Conservation (phyloP, 23 tunicate genomes). For the Phallusia fumigata region DNA sequence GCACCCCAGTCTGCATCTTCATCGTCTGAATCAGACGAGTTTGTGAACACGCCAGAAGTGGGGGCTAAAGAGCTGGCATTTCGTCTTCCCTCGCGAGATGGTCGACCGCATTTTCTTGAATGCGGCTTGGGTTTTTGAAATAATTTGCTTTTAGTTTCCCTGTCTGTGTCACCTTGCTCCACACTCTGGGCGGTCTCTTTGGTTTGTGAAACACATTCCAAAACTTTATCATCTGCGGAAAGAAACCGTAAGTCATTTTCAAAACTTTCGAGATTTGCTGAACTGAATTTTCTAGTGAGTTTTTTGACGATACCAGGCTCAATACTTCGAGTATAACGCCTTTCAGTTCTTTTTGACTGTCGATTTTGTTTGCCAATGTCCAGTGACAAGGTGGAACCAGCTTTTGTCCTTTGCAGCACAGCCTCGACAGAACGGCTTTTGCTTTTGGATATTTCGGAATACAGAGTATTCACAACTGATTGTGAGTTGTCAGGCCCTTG, state of each 20-base stretch:
- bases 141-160: too few relatives aligned
- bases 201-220: neutral
- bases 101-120: too few relatives aligned
- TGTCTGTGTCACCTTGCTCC: too few relatives aligned
- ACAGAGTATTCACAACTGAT: slow-evolving; percentile 14
- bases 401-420: slow-evolving; percentile 18
- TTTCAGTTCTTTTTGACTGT: neutral
- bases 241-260: too few relatives aligned
- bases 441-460: neutral
- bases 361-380: neutral
- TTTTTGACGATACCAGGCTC: slow-evolving; percentile 32
- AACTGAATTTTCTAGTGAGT: slow-evolving; percentile 20
- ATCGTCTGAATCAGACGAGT: neutral
- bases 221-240: neutral
- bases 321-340: slow-evolving; percentile 22
- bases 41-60: neutral
- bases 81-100: neutral
- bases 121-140: too few relatives aligned
- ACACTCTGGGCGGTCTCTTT: too few relatives aligned
- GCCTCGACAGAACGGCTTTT: neutral
- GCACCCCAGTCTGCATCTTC: neutral
- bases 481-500: neutral
- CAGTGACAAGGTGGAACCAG: slow-evolving; percentile 20
- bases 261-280: neutral
- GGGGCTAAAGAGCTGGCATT: neutral